phyloP scores from a whole-genome alignment of 2,888 invertebrate species.

The Ophraella communa region DNA sequence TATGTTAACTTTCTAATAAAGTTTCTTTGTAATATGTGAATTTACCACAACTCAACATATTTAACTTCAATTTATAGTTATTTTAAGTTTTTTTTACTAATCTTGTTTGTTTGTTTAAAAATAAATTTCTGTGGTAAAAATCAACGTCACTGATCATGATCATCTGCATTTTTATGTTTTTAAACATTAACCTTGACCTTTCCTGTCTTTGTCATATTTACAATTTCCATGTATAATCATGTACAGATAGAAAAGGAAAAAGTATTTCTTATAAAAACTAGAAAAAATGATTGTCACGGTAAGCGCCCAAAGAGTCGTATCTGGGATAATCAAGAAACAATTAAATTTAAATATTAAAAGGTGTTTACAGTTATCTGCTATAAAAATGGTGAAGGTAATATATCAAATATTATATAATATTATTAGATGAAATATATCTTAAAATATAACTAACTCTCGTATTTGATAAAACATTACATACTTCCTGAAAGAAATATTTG shows the following conservation, averaged over 20 bases:
- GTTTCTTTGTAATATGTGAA: too few species aligned
- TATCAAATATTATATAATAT: conserved; percentile 8
- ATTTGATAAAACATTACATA: too few species aligned
- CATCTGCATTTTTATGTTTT: not conserved
- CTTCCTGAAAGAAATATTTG: too few species aligned
- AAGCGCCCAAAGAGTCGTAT: not conserved
- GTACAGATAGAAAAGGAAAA: not conserved
- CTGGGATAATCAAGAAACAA: not conserved
- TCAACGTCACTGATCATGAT: too few species aligned
- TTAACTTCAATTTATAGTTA: too few species aligned
- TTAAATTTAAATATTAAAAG: conserved; percentile 17
- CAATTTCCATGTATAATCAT: not conserved
- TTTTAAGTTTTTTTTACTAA: too few species aligned
- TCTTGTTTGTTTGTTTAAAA: too few species aligned
- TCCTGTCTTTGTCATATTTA: conserved; percentile 1
- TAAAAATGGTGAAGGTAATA: conserved; percentile 33
- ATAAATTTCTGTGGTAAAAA: too few species aligned
- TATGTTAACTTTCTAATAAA: too few species aligned
- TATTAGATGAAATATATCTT: too few species aligned
- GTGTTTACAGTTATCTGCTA: conserved; percentile 21
- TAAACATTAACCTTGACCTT: not conserved
- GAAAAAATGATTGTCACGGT: conserved; percentile 19
- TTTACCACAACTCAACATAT: too few species aligned
- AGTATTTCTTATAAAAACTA: not conserved
- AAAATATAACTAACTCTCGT: too few species aligned